Base-by-base conservation (phyloP, 2,797 vertebrate species). In the Halcyon leucocephala region DNA sequence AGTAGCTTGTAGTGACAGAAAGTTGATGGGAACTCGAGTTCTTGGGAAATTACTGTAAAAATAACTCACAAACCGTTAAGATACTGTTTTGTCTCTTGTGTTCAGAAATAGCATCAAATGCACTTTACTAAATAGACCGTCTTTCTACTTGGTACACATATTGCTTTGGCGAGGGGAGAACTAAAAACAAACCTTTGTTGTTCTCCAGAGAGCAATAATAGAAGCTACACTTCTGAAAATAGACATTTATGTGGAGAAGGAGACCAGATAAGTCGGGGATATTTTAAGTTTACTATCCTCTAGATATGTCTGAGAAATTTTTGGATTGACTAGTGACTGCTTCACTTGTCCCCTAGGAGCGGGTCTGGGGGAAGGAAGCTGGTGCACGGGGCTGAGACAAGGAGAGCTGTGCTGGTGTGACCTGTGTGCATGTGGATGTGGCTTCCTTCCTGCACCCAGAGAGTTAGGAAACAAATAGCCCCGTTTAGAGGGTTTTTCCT, bases 221-320 rank as follows among this genome's bases (percentile, higher is more conserved):
- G 77, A 90, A 88, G 51, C 91, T 73, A 2, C 51, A 22, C 12
- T 46, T 52, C 95, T 89, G 85, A 95, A 96, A 95, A 95, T n/a
- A 83, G 87, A 66, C 6, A 7, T 72, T 87, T 91, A 61, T 0
- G 0, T 82, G 65, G 79, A 86, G 46, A 60, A 82, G 66, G n/a
- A 86, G 78, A 70, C 28, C 28, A 49, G 82, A 44, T 22, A 37
- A 87, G 54, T 46, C 10, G 10, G 48, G 37, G 55, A 60, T 92
- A 72, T 90, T 89, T 94, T 83, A 62, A 70, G 35, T 94, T 91
- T 95, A 90, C 55, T 91, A 9, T 92, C 51, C 78, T 76, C 51
- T 79, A 78, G 90, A 31, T 52, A n/a, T 0, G 1, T 69, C 84
- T 89, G 89, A 86, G 71, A 71, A 80, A 12, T 73, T 48, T 93